phyloP scores from a whole-genome alignment of 2,113 vertebrate species.

The Sterrhoptilus dennistouni region DNA sequence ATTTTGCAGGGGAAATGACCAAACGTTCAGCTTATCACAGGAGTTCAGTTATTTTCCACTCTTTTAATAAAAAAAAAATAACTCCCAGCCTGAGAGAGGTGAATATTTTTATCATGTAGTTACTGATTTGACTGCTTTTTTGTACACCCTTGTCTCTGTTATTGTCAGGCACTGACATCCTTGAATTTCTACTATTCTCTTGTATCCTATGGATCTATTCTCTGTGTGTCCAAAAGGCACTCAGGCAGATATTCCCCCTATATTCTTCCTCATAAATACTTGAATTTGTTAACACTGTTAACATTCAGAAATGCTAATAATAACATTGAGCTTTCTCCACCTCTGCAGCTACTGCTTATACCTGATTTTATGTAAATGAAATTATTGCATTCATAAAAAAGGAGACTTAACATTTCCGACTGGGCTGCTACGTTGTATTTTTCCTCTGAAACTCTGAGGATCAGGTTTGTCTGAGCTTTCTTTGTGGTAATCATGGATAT shows the following conservation, averaged over 20 bases:
- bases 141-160: conserved; percentile 27
- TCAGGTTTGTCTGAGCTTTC: neutral
- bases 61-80: neutral
- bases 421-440: neutral
- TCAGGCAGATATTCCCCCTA: neutral
- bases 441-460: neutral
- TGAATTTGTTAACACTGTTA: neutral
- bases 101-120: conserved; percentile 32
- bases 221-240: neutral
- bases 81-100: conserved; percentile 9
- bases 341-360: neutral
- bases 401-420: neutral
- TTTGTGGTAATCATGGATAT: neutral
- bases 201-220: conserved; percentile 23
- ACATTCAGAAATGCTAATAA: neutral
- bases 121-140: conserved; percentile 27
- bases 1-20: neutral
- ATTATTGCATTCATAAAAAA: neutral
- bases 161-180: conserved; percentile 17
- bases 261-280: neutral
- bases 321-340: neutral
- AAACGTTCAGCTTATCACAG: neutral
- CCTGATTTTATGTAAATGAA: neutral
- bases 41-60: neutral
- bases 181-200: conserved; percentile 42